Evolutionary conservation across 2,113 vertebrate genomes (phyloP).

Genomic region (Pelecanoides urinatrix): DNA sequence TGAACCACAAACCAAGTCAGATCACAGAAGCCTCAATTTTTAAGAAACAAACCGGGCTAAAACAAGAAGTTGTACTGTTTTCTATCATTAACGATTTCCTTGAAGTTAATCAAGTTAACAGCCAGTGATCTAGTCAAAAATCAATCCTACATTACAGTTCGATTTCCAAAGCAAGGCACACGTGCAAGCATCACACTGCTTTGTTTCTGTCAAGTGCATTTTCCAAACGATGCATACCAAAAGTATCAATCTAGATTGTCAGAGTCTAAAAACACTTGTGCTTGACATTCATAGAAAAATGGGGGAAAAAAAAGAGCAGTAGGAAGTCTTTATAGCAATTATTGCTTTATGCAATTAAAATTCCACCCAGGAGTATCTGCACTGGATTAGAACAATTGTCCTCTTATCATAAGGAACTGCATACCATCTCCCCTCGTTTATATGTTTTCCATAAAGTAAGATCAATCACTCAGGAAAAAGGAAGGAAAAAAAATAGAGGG

Average conservation of each 20-base stretch:
- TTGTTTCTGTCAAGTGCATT: not conserved
- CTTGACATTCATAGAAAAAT: not conserved
- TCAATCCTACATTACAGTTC: not conserved
- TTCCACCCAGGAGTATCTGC: not conserved
- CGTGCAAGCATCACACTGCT: not conserved
- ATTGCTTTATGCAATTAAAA: not conserved
- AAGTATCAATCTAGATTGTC: not conserved
- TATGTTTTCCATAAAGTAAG: not conserved
- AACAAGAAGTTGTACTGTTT: not conserved
- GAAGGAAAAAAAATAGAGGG: not conserved
- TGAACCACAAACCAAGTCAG: not conserved
- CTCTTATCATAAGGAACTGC: not conserved
- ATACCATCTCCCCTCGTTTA: not conserved
- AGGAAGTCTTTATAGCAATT: not conserved
- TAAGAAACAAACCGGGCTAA: not conserved
- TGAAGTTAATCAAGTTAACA: not conserved
- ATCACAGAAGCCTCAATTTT: not conserved
- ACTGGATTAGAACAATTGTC: not conserved
- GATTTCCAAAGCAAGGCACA: not conserved
- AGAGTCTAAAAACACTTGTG: not conserved
- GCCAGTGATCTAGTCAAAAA: not conserved
- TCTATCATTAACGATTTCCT: not conserved
- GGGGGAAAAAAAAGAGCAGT: not conserved
- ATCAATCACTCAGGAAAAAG: not conserved
- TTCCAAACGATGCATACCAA: not conserved